Percentiles rank a stretch among this genome's conserved stretches.
phyloP scores from a whole-genome alignment of 2,888 invertebrate species.

The Spisula solida region DNA sequence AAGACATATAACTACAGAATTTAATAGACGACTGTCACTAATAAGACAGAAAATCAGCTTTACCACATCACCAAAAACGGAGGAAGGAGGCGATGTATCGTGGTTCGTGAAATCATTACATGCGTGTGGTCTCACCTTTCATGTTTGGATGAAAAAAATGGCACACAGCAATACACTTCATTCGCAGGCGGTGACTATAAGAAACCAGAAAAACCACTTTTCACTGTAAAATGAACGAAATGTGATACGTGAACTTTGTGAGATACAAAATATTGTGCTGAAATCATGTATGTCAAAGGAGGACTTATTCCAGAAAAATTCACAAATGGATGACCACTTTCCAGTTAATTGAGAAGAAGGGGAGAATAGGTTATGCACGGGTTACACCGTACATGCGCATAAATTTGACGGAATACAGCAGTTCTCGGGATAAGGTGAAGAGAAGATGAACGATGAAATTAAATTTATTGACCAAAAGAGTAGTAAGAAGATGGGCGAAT shows the following conservation, averaged over 20 bases:
- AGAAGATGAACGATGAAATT: conserved; percentile 34
- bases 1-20: too few relatives aligned
- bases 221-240: too few relatives aligned
- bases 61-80: too few relatives aligned
- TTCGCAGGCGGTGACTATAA: too few relatives aligned
- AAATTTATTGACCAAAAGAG: conserved; percentile 29
- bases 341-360: neutral
- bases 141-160: too few relatives aligned
- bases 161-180: too few relatives aligned
- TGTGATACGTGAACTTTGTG: neutral
- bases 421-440: conserved; percentile 14
- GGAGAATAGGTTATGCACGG: neutral
- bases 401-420: neutral
- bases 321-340: conserved; percentile 9
- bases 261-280: neutral
- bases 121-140: too few relatives aligned
- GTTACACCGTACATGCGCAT: conserved; percentile 29
- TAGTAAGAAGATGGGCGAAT: neutral
- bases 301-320: neutral
- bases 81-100: too few relatives aligned
- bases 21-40: too few relatives aligned
- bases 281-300: neutral
- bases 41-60: too few relatives aligned
- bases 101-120: too few relatives aligned
- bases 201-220: too few relatives aligned